Evolutionary conservation across 2,888 invertebrate genomes (phyloP).

Genomic region (Caenorhabditis plicata): DNA sequence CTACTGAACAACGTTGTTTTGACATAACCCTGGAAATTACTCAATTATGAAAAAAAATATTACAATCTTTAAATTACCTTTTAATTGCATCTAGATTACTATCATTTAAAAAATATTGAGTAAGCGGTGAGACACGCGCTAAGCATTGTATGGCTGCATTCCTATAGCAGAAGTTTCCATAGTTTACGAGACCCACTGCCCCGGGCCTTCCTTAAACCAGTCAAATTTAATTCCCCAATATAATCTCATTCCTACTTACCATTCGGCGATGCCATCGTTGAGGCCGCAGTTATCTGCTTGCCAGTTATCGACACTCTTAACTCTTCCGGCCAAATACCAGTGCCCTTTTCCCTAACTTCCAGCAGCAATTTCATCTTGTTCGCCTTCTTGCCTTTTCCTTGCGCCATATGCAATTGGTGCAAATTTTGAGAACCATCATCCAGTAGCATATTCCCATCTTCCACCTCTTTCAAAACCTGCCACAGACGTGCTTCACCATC

Average conservation of each 20-base stretch:
- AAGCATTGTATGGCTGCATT: slow-evolving; percentile 84
- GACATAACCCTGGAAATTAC: slow-evolving; percentile 1
- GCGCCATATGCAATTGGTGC: slow-evolving; percentile 25
- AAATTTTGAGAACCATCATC: slow-evolving; percentile 38
- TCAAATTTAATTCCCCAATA: background rate
- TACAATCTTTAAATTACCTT: too few species aligned
- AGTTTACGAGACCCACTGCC: slow-evolving; percentile 86
- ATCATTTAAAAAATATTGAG: slow-evolving; percentile 39
- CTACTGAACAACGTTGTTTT: slow-evolving; percentile 9
- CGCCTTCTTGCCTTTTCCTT: slow-evolving; percentile 30
- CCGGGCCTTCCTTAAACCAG: slow-evolving; percentile 35
- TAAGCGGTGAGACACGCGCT: slow-evolving; percentile 43
- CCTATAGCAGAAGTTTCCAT: slow-evolving; percentile 93
- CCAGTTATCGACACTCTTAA: slow-evolving; percentile 67
- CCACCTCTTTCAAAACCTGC: slow-evolving; percentile 35
- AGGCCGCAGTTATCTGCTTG: slow-evolving; percentile 38
- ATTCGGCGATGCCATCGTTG: slow-evolving; percentile 19
- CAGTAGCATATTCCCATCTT: slow-evolving; percentile 32
- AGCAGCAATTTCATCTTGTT: slow-evolving; percentile 50
- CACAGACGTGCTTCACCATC: slow-evolving; percentile 37
- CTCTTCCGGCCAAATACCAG: slow-evolving; percentile 88
- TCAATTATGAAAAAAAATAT: too few species aligned
- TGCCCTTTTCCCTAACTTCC: slow-evolving; percentile 78
- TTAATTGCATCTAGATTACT: slow-evolving; percentile 26
- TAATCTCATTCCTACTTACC: slow-evolving; percentile 23